These are phyloP conservation scores for Sebastes elongatus DNA, from an alignment of 2,797 vertebrate species.

Conservation along the genomic window DNA sequence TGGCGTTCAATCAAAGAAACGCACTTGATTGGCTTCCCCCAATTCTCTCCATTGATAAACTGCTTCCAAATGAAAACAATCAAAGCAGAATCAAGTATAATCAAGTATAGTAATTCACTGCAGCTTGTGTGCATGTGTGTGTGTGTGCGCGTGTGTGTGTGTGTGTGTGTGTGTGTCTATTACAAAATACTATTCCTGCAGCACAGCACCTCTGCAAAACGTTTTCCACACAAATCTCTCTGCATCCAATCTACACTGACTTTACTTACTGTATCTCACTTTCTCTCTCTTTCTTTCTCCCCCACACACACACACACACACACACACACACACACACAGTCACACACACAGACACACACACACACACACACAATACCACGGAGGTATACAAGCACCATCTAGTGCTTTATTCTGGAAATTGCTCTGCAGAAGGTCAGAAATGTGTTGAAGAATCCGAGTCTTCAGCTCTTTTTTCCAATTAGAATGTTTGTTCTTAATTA, in stretches of 20 bases:
- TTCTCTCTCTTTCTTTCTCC: background rate
- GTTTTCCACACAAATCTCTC: constrained; percentile 41
- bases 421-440: constrained; percentile 61
- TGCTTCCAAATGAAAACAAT: constrained; percentile 75
- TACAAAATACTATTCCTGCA: constrained; percentile 36
- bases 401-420: constrained; percentile 90
- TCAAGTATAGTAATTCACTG: constrained; percentile 66
- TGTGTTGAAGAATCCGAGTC: background rate
- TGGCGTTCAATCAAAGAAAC: constrained; percentile 68
- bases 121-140: constrained; percentile 39
- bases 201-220: constrained; percentile 20
- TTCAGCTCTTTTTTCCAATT: background rate
- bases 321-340: background rate
- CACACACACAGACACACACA: constrained; percentile 17
- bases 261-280: constrained; percentile 27
- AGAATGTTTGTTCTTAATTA: background rate
- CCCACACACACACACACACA: background rate
- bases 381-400: constrained; percentile 96
- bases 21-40: constrained; percentile 58
- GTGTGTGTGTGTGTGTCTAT: constrained; percentile 25
- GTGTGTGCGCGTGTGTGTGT: constrained; percentile 25
- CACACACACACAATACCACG: constrained; percentile 40
- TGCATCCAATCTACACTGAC: constrained; percentile 33
- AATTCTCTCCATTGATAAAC: constrained; percentile 63
- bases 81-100: constrained; percentile 66